phyloP scores from a whole-genome alignment of 1,140 invertebrate genomes.

The Pogonomyrmex barbatus region DNA sequence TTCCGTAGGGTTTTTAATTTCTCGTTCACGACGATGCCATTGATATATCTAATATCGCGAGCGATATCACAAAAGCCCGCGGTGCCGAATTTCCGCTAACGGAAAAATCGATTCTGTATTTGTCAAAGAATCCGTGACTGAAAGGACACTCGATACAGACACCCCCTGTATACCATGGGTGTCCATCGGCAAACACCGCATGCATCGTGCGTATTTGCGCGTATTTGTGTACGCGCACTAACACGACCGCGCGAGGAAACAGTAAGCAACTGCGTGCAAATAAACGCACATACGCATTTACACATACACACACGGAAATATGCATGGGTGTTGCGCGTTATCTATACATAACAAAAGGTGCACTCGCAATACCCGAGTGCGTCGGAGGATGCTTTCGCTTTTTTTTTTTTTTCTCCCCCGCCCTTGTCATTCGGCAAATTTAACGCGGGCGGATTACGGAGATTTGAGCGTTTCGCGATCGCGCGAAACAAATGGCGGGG shows the following conservation, averaged over 20 bases:
- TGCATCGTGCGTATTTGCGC: not conserved
- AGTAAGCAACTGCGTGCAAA: conserved; percentile 34
- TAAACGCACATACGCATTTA: conserved; percentile 16
- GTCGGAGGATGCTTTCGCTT: conserved; percentile 41
- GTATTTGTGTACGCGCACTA: not conserved
- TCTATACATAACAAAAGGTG: conserved; percentile 23
- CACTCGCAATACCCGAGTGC: conserved; percentile 36
- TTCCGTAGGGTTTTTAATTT: not conserved
- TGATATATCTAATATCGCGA: not conserved
- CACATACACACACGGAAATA: not conserved
- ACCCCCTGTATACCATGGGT: not conserved
- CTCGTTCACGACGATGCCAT: not conserved
- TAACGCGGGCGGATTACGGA: conserved; percentile 58
- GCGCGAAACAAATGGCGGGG: conserved; percentile 53
- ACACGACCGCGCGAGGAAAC: conserved; percentile 1
- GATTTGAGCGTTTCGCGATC: conserved; percentile 61
- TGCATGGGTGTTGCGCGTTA: not conserved
- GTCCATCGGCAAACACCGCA: conserved; percentile 3
- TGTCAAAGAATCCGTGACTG: conserved; percentile 36
- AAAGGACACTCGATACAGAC: conserved; percentile 32
- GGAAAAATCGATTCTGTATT: conserved; percentile 39
- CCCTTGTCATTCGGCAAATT: conserved; percentile 45
- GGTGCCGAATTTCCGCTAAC: not conserved
- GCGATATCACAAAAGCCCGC: not conserved
- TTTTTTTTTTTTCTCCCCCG: not conserved